Evolutionary conservation across 2,113 vertebrate species (phyloP).

Genomic region (Phalacrocorax pelagicus): DNA sequence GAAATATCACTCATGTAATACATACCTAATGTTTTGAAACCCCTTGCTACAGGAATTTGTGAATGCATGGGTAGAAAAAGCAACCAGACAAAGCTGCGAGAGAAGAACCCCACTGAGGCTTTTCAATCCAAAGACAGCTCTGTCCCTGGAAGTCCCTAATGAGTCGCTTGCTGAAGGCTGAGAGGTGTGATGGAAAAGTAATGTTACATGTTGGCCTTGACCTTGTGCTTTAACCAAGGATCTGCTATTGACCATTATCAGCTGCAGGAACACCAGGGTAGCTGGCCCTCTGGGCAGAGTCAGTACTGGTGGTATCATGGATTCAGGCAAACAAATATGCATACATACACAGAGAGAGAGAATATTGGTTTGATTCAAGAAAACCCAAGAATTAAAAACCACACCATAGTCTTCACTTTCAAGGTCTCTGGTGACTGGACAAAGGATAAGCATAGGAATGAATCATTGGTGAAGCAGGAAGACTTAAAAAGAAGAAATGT

Average conservation of each 20-base stretch:
- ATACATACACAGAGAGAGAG: not conserved
- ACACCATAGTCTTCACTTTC: not conserved
- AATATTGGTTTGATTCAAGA: not conserved
- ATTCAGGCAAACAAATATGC: not conserved
- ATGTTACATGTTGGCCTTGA: accelerated
- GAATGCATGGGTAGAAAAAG: not conserved
- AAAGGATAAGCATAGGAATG: not conserved
- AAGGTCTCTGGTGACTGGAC: not conserved
- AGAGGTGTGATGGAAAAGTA: not conserved
- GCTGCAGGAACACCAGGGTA: not conserved
- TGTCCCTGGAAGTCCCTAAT: not conserved
- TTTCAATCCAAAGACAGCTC: not conserved
- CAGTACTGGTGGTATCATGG: not conserved
- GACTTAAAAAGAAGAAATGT: not conserved
- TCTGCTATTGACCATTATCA: not conserved
- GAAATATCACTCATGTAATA: not conserved
- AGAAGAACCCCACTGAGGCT: not conserved
- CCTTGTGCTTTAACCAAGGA: not conserved
- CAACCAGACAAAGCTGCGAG: not conserved
- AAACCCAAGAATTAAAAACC: not conserved
- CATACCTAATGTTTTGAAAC: not conserved
- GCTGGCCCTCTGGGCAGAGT: not conserved
- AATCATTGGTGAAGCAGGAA: not conserved
- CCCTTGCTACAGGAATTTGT: not conserved
- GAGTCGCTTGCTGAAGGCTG: not conserved